Evolutionary conservation across 2,888 invertebrate genomes (phyloP).

Genomic region (Elmis aenea): DNA sequence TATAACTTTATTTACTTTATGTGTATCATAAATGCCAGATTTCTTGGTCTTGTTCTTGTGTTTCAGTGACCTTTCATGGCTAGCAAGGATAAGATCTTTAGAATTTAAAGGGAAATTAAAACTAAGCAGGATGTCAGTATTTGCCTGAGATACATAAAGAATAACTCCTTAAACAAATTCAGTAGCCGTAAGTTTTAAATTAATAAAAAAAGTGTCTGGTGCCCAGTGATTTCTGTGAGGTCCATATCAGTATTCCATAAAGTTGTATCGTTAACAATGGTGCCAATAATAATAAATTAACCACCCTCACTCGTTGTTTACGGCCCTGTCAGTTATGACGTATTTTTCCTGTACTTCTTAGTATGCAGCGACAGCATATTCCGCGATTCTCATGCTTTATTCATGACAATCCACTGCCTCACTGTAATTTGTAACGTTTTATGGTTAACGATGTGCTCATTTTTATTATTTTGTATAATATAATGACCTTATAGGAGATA

Average conservation of each 20-base stretch:
- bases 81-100: constrained; percentile 10
- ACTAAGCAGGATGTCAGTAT: constrained; percentile 13
- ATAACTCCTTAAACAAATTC: constrained; percentile 11
- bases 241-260: constrained; percentile 41
- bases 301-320: constrained; percentile 39
- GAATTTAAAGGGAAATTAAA: no score
- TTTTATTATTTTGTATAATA: constrained; percentile 30
- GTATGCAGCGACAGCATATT: constrained; percentile 31
- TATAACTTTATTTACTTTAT: no score
- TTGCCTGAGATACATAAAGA: constrained; percentile 17
- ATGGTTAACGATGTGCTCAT: constrained; percentile 7
- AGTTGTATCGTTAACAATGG: constrained; percentile 44
- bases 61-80: no score
- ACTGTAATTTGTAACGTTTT: constrained; percentile 45
- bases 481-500: constrained; percentile 33
- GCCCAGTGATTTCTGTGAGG: constrained; percentile 35
- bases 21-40: no score
- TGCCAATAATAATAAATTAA: constrained; percentile 46
- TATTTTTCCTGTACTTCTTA: constrained; percentile 36
- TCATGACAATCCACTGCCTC: constrained; percentile 36
- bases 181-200: constrained; percentile 16
- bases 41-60: no score
- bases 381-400: constrained; percentile 41
- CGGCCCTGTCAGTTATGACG: constrained; percentile 34
- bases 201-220: constrained; percentile 15